Base-by-base conservation (phyloP, 2,113 vertebrate genomes). In the Barbus barbus region DNA sequence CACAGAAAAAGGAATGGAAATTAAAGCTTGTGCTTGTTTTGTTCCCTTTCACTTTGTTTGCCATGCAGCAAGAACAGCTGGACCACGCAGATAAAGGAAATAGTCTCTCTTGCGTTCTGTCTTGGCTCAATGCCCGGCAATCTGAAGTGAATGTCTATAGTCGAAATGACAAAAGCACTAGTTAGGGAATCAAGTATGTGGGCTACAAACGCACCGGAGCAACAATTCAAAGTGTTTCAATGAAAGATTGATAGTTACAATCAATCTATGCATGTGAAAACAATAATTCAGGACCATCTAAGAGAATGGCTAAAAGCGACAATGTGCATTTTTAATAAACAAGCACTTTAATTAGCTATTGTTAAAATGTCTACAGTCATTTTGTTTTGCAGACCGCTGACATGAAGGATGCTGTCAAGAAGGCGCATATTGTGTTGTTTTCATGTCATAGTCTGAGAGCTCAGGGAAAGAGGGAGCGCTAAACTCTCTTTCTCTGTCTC, bases 321-420 rank as follows among this genome's bases (percentile, higher is more conserved):
- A 78, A 88, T 77, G 84, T 48, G 77, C 56, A 65, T 61, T 65
- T 80, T 85, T 85, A 86, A 88, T 86, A 88, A 86, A 86, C 87
- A 56, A 51, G 71, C 26, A 56, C 76, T 86, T 73, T 88, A 86
- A 88, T 86, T 82, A 82, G 81, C 41, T 81, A 79, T 79, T 80
- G 85, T 65, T 48, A 36, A 69, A 73, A 44, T 9, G 61, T 73
- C 60, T 80, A 72, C 67, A 3, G 60, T 78, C 67, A 76, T 87
- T 84, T 74, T 81, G 87, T 85, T 77, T 46, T 20, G 46, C 51
- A 56, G 79, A 24, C 26, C 3, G 46, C 63, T 82, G 80, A 82
- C 80, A 77, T 77, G 77, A 36, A 83, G 76, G 33, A 56, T 71
- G 81, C 77, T 83, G 84, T 86, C 84, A 77, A 53, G 26, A 72